phyloP scores from a whole-genome alignment of 2,797 vertebrate genomes.

The Aselliscus stoliczkanus region DNA sequence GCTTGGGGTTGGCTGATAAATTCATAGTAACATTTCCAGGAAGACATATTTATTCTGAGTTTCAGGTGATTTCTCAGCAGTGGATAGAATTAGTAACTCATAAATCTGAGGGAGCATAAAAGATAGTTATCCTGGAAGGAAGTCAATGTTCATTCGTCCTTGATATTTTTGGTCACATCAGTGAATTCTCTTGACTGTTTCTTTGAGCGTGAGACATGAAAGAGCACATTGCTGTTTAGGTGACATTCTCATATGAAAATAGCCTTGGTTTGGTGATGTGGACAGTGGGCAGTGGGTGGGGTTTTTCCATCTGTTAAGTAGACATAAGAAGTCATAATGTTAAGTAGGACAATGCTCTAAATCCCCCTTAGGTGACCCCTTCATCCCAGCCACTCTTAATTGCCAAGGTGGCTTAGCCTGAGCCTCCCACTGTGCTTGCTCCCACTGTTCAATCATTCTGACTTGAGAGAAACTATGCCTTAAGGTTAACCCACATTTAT shows the following conservation, averaged over 20 bases:
- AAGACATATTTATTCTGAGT: not conserved
- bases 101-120: not conserved
- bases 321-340: not conserved
- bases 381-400: not conserved
- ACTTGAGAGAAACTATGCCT: not conserved
- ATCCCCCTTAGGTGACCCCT: not conserved
- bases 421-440: not conserved
- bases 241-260: not conserved
- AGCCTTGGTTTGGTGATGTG: not conserved
- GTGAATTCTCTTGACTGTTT: not conserved
- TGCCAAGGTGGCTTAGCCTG: not conserved
- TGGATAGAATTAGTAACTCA: not conserved
- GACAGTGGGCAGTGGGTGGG: no score
- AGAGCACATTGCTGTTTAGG: not conserved
- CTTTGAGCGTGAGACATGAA: not conserved
- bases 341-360: not conserved
- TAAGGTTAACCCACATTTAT: not conserved
- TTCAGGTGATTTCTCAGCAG: not conserved
- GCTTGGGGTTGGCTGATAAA: not conserved
- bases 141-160: not conserved
- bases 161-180: not conserved
- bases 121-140: not conserved
- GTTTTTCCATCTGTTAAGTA: conserved; percentile 26
- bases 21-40: not conserved
- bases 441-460: not conserved